phyloP scores from a whole-genome alignment of 37 sponge, comb jelly and placozoan species.

The Petrosia ficiformis region DNA sequence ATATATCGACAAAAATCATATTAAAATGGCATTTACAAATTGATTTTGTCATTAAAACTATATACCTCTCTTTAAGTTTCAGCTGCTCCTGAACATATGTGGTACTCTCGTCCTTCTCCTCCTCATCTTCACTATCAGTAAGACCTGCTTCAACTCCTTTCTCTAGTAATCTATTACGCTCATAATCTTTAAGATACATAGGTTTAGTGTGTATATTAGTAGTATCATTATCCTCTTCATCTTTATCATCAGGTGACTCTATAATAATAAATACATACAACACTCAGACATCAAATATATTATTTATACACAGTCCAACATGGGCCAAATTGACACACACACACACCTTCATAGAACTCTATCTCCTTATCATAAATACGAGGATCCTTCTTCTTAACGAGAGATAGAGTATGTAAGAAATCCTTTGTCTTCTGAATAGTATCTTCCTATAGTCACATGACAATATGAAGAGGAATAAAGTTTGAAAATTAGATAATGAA shows the following conservation, averaged over 20 bases:
- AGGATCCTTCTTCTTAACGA: conserved; percentile 67
- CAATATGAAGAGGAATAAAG: too few species aligned
- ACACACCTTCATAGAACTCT: conserved; percentile 9
- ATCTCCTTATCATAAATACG: conserved; percentile 51
- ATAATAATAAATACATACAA: not conserved
- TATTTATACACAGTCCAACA: not conserved
- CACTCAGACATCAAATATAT: not conserved
- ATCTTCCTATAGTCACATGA: too few species aligned
- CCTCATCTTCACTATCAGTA: conserved; percentile 48
- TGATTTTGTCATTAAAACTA: too few species aligned
- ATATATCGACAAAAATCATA: too few species aligned
- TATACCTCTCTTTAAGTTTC: conserved; percentile 52
- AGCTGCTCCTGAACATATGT: conserved; percentile 64
- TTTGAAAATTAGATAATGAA: too few species aligned
- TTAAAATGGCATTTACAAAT: too few species aligned
- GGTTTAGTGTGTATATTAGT: conserved; percentile 34
- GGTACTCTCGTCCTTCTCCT: not conserved
- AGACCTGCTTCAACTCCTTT: conserved; percentile 67
- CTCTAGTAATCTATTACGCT: conserved; percentile 75
- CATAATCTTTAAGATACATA: conserved; percentile 87
- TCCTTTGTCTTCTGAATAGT: conserved; percentile 69
- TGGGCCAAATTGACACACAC: not conserved
- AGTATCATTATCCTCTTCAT: not conserved
- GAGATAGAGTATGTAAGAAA: conserved; percentile 85
- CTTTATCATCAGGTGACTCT: not conserved